A percentile compares a stretch with the other conserved stretches of the same genome.
Conservation (phyloP, 1,140 invertebrate species). For the Cydia pomonella region DNA sequence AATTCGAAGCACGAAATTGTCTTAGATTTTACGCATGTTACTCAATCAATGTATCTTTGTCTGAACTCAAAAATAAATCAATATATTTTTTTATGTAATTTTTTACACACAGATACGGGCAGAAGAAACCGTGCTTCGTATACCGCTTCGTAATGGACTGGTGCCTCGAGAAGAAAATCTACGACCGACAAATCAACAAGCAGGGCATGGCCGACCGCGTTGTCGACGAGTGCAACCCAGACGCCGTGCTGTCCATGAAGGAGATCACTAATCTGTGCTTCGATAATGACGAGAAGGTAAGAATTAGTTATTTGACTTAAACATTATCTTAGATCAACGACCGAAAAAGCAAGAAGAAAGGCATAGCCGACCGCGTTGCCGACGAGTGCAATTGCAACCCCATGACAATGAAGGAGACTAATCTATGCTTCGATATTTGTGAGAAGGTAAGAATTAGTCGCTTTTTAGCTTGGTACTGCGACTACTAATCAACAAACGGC, state of each 20-base stretch:
- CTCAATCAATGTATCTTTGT: no score
- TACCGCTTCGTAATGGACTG: slow-evolving; percentile 98
- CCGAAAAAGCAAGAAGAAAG: slow-evolving; percentile 98
- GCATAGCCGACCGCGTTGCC: slow-evolving; percentile 97
- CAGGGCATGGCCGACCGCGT: slow-evolving; percentile 98
- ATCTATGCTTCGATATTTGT: slow-evolving; percentile 95
- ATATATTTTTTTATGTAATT: no score
- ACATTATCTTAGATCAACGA: no score
- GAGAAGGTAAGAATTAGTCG: slow-evolving; percentile 81
- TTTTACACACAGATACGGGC: slow-evolving; percentile 87
- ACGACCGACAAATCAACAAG: slow-evolving; percentile 98
- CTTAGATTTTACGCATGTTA: no score
- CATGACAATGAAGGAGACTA: slow-evolving; percentile 97
- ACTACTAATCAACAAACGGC: slow-evolving; percentile 97
- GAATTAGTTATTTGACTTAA: no score
- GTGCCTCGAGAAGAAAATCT: slow-evolving; percentile 98
- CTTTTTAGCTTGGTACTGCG: slow-evolving; percentile 83
- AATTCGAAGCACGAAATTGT: no score
- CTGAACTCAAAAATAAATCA: no score
- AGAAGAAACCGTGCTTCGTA: slow-evolving; percentile 96
- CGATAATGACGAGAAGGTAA: slow-evolving; percentile 92
- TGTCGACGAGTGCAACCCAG: slow-evolving; percentile 98
- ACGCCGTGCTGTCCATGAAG: slow-evolving; percentile 96
- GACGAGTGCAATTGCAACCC: slow-evolving; percentile 99
- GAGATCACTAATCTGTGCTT: slow-evolving; percentile 97